Percentiles rank a stretch among this genome's conserved stretches.
Conservation (phyloP, 2,113 vertebrate species). For the Girardinichthys multiradiatus region DNA sequence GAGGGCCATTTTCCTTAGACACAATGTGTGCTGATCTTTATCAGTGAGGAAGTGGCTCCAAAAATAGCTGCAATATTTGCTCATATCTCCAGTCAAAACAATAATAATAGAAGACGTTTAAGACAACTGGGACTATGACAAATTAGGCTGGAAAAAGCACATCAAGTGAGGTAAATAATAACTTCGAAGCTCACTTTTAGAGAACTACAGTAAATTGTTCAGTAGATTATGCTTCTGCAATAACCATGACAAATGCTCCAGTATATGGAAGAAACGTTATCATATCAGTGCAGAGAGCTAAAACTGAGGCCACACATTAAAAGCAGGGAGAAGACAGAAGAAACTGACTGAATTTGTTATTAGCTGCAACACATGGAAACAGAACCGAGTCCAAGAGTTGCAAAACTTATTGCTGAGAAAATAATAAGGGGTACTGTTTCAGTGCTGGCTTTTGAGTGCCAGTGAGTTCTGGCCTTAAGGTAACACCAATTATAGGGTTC, state of each 20-base stretch:
- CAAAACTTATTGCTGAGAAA: background rate
- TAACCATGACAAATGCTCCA: background rate
- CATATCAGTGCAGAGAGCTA: background rate
- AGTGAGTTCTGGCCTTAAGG: background rate
- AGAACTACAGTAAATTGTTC: background rate
- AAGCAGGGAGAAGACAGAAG: background rate
- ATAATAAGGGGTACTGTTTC: background rate
- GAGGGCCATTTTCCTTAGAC: no score
- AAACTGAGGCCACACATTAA: background rate
- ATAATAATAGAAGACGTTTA: no score
- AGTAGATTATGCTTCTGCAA: background rate
- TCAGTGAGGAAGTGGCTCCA: no score
- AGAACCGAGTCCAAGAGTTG: background rate
- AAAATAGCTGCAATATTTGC: no score
- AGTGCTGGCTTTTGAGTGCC: background rate
- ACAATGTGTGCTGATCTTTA: no score
- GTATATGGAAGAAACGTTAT: background rate
- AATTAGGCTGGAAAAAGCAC: no score
- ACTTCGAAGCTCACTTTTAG: no score
- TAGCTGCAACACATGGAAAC: background rate
- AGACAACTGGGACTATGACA: no score
- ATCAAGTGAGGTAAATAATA: no score
- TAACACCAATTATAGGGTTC: background rate
- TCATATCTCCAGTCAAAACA: no score
- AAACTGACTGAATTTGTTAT: no score